Percentiles rank a stretch among this genome's conserved stretches.
Evolutionary conservation across 2,797 vertebrate species (phyloP).

Genomic region (Somateria mollissima): DNA sequence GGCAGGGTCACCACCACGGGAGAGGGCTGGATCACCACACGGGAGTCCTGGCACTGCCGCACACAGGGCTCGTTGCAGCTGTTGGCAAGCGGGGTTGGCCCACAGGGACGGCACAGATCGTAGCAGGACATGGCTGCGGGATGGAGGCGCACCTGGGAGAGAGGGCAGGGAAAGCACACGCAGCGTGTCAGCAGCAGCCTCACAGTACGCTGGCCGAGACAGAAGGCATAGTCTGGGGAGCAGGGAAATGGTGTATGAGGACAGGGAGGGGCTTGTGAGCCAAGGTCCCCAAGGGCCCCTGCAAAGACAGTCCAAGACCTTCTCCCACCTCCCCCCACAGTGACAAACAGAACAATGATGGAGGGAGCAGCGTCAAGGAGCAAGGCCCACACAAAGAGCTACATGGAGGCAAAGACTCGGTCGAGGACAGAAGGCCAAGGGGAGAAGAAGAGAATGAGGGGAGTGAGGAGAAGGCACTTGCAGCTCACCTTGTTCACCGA

Average conservation of each 20-base stretch:
- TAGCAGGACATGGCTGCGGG: no score
- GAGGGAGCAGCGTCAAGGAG: neutral
- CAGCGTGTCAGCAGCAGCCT: fast-evolving
- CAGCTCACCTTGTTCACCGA: neutral
- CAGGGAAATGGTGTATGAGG: fast-evolving
- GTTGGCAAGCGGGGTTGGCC: no score
- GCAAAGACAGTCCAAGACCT: neutral
- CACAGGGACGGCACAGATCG: no score
- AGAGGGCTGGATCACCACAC: no score
- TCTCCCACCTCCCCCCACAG: neutral
- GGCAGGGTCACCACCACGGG: no score
- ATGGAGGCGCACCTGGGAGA: no score
- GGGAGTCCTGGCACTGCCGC: no score
- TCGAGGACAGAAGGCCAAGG: neutral
- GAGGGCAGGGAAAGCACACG: neutral
- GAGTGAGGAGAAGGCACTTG: neutral
- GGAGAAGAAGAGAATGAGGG: neutral
- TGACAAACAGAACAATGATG: neutral
- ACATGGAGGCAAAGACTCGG: neutral
- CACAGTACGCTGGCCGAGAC: no score
- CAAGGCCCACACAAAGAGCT: neutral
- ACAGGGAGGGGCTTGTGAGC: neutral
- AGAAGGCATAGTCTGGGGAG: neutral
- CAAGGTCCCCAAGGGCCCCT: fast-evolving
- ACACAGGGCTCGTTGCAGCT: no score